Evolutionary conservation across 2,113 vertebrate genomes (phyloP), one percentile per base, ranked within the genome.

Genomic region (Ardeotis arabs): DNA sequence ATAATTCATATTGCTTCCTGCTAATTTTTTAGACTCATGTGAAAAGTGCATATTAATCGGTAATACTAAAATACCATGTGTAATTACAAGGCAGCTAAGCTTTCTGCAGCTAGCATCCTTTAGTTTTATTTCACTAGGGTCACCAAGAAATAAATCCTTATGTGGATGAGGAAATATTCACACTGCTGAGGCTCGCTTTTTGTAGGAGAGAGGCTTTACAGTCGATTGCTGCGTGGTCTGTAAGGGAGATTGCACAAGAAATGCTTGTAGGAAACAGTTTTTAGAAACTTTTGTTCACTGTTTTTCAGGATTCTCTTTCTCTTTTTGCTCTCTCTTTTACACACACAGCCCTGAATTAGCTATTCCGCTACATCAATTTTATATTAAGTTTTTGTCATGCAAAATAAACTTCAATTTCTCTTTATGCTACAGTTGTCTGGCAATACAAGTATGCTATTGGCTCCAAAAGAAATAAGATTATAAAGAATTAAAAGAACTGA

Each of bases 321-420:
- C 50, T 77, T 62, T 84, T 83, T 67, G 16, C 21, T 87, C 24
- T 63, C 39, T 63, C 39, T 60, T 87, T 84, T 39, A 62, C 47
- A 58, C 17, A 17, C 2, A 7, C 49, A 79, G 15, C 27, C 23
- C 31, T 62, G 49, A 93, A 93, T 87, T 76, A 80, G 1, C 55
- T 72, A 39, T 72, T 79, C 41, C 25, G 58, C 49, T 31, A 14
- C 12, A 37, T 80, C 70, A 63, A 47, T 89, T 96, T 95, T 75
- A 64, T 84, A 76, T 74, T 89, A 93, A 84, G 45, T 78, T 95
- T 95, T 96, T 88, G 41, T 73, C 52, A 69, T 60, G 83, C 31
- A 81, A 97, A 97, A 96, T 95, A 80, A 94, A 23, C 79, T 95
- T 84, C 24, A 24, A 49, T 94, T 95, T 96, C 85, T 87, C 60